Base-by-base conservation (phyloP, 1,140 invertebrate genomes). In the Panagrolaimus sp. region DNA sequence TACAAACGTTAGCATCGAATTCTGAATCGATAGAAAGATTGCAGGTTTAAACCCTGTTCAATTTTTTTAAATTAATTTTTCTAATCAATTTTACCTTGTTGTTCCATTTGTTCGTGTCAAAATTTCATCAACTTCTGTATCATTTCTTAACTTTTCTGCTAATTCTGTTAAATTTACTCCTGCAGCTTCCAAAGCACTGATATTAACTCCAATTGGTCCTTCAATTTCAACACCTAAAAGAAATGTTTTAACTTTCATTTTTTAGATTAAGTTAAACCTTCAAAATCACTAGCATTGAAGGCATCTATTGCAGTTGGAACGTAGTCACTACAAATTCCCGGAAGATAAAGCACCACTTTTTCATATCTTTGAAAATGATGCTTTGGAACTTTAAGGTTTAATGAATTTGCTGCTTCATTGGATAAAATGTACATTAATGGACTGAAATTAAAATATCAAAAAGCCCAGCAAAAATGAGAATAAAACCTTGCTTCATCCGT, bases 131-230 rank as follows among this genome's bases (percentile, higher is more conserved):
- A 82, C 80, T 57, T 83, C 80, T 13, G 81, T 79, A 66, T 82
- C 80, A 71, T 82, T 83, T 25, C 81, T 42, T 0, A 82, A 62
- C 47, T 78, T 82, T 65, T 82, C 79, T 0, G 80, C 80, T 9
- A 82, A 66, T 67, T 80, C 79, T 5, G 78, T 83, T 65, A 82
- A 69, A 69, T 82, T 82, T 1, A 82, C 80, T n/a, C 80, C 80
- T 13, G 78, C 77, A 43, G 53, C 46, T 46, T 81, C 78, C 14
- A 82, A 65, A 0, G 80, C 80, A 14, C 63, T 80, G 14, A 82
- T 81, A 48, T 83, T 82, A 0, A 82, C 81, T 5, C 80, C 80
- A 65, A 82, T 82, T 11, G 80, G 78, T 7, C 81, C 81, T 42
- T 83, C 79, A 38, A 79, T 83, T 57, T 83, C 79, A 7, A 82